These are phyloP conservation scores for Columbina picui DNA, from an alignment of 2,113 vertebrate genomes.

Conservation along the genomic window DNA sequence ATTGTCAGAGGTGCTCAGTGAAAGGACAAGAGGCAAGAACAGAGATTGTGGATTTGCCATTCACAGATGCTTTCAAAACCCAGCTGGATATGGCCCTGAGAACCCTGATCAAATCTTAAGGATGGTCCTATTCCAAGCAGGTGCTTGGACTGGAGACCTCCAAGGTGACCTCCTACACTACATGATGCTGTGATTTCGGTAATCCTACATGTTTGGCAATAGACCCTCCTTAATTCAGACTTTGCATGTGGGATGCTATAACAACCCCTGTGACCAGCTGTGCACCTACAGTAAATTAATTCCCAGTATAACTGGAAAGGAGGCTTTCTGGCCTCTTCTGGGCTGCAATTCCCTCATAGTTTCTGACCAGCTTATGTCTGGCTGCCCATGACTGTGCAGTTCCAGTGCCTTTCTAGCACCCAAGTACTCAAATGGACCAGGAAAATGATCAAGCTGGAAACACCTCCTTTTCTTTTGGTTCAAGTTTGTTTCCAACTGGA, in stretches of 20 bases:
- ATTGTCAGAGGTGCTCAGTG: neutral
- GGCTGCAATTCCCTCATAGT: neutral
- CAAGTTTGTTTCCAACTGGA: neutral
- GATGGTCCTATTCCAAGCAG: neutral
- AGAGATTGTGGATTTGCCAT: neutral
- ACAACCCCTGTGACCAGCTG: neutral
- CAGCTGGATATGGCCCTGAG: neutral
- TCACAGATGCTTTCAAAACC: neutral
- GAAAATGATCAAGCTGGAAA: neutral
- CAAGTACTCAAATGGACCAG: neutral
- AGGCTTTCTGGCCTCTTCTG: neutral
- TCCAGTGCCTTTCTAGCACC: neutral
- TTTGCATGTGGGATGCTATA: neutral
- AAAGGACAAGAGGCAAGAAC: neutral
- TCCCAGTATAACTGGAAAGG: neutral
- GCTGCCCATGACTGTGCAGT: neutral
- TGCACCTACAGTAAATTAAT: neutral
- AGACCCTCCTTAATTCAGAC: neutral
- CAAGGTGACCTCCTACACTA: neutral
- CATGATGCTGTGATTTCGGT: neutral
- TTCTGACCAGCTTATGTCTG: neutral
- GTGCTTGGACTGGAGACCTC: neutral
- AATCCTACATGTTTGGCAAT: neutral
- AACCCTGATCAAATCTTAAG: neutral
- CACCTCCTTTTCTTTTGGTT: neutral